Percentiles rank a stretch among this genome's conserved stretches.
These are phyloP conservation scores for Tenthredo mesomela DNA, from an alignment of 2,888 invertebrate genomes.

Conservation along the genomic window DNA sequence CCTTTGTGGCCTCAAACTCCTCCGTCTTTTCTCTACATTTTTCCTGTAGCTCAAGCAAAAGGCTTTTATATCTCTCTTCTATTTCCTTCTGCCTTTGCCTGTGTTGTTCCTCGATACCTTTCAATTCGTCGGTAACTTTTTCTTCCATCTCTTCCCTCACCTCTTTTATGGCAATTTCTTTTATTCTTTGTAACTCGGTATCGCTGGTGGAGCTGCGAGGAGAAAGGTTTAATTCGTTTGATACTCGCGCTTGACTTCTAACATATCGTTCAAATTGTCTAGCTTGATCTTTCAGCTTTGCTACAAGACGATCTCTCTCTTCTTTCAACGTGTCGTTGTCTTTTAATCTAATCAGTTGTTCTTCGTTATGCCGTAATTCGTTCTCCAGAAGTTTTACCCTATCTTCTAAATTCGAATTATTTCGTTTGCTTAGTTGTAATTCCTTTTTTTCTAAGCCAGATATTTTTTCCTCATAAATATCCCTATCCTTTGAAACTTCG, in stretches of 20 bases:
- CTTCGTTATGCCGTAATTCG: conserved; percentile 67
- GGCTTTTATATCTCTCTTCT: conserved; percentile 79
- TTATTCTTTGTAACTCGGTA: conserved; percentile 77
- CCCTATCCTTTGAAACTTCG: conserved; percentile 65
- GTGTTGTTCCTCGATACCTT: conserved; percentile 81
- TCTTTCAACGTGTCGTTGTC: conserved; percentile 76
- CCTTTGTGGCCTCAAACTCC: conserved; percentile 80
- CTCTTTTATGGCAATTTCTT: conserved; percentile 80
- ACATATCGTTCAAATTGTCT: conserved; percentile 84
- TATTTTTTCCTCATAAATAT: conserved; percentile 78
- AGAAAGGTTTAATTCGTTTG: conserved; percentile 70
- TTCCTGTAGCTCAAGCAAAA: conserved; percentile 79
- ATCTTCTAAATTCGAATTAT: conserved; percentile 63
- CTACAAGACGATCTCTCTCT: conserved; percentile 82
- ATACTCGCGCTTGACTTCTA: conserved; percentile 79
- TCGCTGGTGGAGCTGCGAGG: conserved; percentile 66
- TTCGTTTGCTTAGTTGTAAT: conserved; percentile 63
- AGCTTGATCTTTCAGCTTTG: conserved; percentile 82
- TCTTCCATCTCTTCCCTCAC: conserved; percentile 85
- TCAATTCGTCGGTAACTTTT: conserved; percentile 83
- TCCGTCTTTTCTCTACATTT: conserved; percentile 80
- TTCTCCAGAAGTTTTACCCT: conserved; percentile 69
- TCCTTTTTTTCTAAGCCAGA: conserved; percentile 79
- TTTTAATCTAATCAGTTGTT: conserved; percentile 63
- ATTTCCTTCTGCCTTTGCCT: conserved; percentile 79